These are phyloP conservation scores for Phataginus tetradactyla DNA, from an alignment of 2,797 vertebrate species.

Conservation along the genomic window DNA sequence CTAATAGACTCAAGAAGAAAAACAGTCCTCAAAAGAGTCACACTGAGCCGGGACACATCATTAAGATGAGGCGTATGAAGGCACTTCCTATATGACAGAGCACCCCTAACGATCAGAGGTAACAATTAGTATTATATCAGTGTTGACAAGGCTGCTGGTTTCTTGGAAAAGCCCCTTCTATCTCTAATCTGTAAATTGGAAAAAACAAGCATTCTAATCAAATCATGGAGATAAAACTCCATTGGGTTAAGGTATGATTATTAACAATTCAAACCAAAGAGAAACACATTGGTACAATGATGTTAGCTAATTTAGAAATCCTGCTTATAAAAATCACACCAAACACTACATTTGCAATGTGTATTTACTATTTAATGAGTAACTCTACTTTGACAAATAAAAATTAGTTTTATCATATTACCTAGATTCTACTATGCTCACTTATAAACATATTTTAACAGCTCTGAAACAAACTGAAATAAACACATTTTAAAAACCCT, in stretches of 20 bases:
- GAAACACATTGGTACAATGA: not conserved
- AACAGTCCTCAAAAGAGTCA: not conserved
- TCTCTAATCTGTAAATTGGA: not conserved
- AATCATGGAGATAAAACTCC: not conserved
- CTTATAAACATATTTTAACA: constrained; percentile 34
- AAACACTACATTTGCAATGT: not conserved
- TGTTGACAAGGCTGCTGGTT: constrained; percentile 5
- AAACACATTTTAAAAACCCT: not conserved
- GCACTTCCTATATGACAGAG: not conserved
- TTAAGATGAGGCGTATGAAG: not conserved
- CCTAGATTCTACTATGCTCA: constrained; percentile 18
- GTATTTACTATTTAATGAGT: not conserved
- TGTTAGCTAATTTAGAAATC: constrained; percentile 20
- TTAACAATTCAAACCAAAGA: constrained; percentile 10
- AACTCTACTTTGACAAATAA: not conserved
- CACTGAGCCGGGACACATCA: not conserved
- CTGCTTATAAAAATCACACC: constrained; percentile 21
- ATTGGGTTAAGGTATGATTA: not conserved
- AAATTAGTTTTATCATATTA: not conserved
- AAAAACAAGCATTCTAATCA: constrained; percentile 25
- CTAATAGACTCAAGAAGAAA: constrained; percentile 22
- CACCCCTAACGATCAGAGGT: not conserved
- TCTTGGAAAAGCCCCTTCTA: not conserved
- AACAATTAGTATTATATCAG: not conserved
- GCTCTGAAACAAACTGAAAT: constrained; percentile 29